Evolutionary conservation across 2,113 vertebrate species (phyloP), one percentile per base, ranked within the genome.

Genomic region (Benitochromis conjunctus): DNA sequence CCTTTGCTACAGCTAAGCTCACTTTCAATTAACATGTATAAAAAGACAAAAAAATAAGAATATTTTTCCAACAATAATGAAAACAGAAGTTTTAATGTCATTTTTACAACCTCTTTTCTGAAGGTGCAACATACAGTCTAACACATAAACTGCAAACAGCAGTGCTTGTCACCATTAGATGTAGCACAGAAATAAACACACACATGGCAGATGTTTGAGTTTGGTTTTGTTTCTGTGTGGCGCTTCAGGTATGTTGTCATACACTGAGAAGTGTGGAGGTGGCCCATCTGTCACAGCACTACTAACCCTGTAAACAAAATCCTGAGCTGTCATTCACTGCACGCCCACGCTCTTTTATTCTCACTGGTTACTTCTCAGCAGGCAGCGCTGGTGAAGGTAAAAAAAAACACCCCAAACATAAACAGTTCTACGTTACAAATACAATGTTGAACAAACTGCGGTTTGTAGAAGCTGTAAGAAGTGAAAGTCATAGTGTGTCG

Each of bases 291-390:
- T 91, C 91, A 90, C 81, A 66, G 80, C 88, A 58, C 54, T 58
- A 58, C 78, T 81, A 80, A 79, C 86, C 79, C 88, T 77, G 90
- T 80, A 91, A 94, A 92, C 88, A 94, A 24, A 92, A 92, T 88
- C 94, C 91, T 84, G n/a, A 85, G 91, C 89, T 88, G 92, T 91
- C 92, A 86, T 87, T 93, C 92, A 92, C 87, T 31, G 91, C 89
- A 18, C 82, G 60, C 90, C 89, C 87, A 82, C 88, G 5, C 56
- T 82, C 60, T 58, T 46, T 80, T 13, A 54, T 86, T 83, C 58
- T 83, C 43, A 1, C 54, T 26, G 43, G 85, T 74, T 21, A 19
- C 92, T 60, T 78, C 79, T 13, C 60, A 69, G 85, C 48, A 84
- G 38, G 54, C 38, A 43, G 24, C 36, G 16, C 58, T 1, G 51